Conservation (phyloP, 2,888 invertebrate genomes). For the Papilio protenor region DNA sequence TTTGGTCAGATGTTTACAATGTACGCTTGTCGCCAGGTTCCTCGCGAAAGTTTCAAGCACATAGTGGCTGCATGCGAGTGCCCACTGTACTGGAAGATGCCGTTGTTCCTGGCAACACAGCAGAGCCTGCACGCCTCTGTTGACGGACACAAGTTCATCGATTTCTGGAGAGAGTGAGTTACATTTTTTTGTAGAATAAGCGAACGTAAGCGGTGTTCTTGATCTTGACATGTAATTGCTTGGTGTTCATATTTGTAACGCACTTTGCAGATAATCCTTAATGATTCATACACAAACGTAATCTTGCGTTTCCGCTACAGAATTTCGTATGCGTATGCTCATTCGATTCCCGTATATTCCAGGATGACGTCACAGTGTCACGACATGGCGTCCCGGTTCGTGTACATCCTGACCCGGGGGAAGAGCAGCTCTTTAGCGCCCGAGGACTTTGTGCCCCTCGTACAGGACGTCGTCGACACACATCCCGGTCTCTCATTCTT, state of each 20-base stretch:
- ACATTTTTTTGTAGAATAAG: too few species aligned
- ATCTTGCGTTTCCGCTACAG: too few species aligned
- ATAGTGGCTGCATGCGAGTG: constrained; percentile 94
- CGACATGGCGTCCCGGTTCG: constrained; percentile 95
- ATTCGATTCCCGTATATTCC: constrained; percentile 53
- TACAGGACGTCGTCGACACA: constrained; percentile 99
- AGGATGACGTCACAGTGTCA: constrained; percentile 93
- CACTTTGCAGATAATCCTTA: too few species aligned
- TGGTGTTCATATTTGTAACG: too few species aligned
- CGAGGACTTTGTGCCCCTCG: constrained; percentile 96
- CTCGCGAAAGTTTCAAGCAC: constrained; percentile 86
- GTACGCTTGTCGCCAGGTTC: constrained; percentile 66
- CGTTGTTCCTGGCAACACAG: constrained; percentile 95
- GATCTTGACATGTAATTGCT: too few species aligned
- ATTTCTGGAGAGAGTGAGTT: constrained; percentile 95
- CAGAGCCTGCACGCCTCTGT: constrained; percentile 88
- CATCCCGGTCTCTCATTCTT: constrained; percentile 99
- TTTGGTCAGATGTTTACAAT: neutral
- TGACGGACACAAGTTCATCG: constrained; percentile 92
- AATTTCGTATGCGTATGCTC: neutral
- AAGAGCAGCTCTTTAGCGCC: constrained; percentile 88
- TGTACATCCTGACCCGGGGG: constrained; percentile 92
- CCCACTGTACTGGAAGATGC: constrained; percentile 98
- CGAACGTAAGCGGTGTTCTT: too few species aligned
- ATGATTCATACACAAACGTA: too few species aligned